These are phyloP conservation scores for Cyrtodaria siliqua DNA, from an alignment of 2,888 invertebrate species.

Conservation along the genomic window DNA sequence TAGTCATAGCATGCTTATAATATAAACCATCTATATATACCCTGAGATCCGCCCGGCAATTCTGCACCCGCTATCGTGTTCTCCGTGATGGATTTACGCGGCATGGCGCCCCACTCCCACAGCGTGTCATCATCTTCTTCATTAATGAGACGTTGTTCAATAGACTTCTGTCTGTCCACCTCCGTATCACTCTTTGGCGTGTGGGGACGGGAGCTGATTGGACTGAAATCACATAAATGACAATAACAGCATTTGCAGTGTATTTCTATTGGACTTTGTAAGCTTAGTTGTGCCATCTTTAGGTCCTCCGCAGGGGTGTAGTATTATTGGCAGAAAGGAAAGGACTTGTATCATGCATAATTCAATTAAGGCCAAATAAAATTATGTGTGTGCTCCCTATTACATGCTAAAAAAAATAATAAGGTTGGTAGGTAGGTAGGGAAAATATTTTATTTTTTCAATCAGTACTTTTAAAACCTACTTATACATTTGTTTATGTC, in stretches of 20 bases:
- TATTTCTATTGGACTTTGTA: too few species aligned
- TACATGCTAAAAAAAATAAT: too few species aligned
- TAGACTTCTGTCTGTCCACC: slow-evolving; percentile 89
- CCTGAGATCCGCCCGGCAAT: background rate
- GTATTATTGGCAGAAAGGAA: too few species aligned
- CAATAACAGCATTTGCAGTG: too few species aligned
- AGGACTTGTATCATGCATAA: too few species aligned
- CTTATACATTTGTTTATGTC: too few species aligned
- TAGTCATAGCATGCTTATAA: slow-evolving; percentile 4
- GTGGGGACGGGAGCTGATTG: slow-evolving; percentile 70
- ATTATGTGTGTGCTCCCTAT: too few species aligned
- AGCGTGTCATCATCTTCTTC: slow-evolving; percentile 69
- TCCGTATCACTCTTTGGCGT: slow-evolving; percentile 95
- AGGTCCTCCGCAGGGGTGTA: background rate
- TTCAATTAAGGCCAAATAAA: too few species aligned
- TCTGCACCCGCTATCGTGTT: background rate
- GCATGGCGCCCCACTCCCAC: slow-evolving; percentile 83
- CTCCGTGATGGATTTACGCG: slow-evolving; percentile 50
- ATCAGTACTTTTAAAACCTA: too few species aligned
- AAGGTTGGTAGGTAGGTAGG: too few species aligned
- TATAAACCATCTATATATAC: slow-evolving; percentile 7
- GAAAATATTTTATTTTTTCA: too few species aligned
- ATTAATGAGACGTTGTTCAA: slow-evolving; percentile 85
- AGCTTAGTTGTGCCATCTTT: background rate
- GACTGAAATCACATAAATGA: too few species aligned